These are phyloP conservation scores for Drosophila prostipennis DNA, from an alignment of 2,888 invertebrate genomes.

Conservation along the genomic window DNA sequence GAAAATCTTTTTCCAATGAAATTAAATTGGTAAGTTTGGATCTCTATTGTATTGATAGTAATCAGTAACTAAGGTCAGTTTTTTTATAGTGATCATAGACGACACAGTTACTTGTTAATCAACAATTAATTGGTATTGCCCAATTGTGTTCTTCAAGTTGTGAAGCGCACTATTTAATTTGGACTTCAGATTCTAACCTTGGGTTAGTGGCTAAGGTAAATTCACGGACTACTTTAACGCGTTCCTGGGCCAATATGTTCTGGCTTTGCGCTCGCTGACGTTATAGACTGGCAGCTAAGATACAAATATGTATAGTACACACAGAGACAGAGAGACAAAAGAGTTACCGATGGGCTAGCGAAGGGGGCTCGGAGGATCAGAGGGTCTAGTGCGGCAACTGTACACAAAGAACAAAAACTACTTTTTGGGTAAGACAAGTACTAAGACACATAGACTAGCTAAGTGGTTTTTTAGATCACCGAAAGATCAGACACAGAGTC, in stretches of 20 bases:
- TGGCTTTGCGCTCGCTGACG: conserved; percentile 17
- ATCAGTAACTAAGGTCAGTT: background rate
- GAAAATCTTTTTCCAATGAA: background rate
- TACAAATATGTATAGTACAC: conserved; percentile 4
- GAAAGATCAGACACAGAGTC: conserved; percentile 38
- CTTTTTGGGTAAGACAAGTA: conserved; percentile 36
- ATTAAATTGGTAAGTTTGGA: background rate
- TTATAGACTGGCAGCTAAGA: conserved; percentile 5
- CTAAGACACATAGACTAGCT: conserved; percentile 28
- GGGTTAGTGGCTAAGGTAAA: conserved; percentile 17
- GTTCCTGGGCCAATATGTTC: conserved; percentile 14
- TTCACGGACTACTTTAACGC: conserved; percentile 3
- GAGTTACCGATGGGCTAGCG: conserved; percentile 1
- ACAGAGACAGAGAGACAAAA: conserved; percentile 9
- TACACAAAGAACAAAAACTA: conserved; percentile 21
- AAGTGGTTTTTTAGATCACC: conserved; percentile 30
- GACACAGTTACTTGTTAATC: background rate
- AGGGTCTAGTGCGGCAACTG: conserved; percentile 1
- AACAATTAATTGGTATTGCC: too few relatives aligned
- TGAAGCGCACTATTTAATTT: conserved; percentile 8
- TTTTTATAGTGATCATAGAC: background rate
- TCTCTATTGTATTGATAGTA: background rate
- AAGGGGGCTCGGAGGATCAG: conserved; percentile 9
- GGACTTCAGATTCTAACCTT: background rate
- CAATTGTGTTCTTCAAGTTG: background rate